Evolutionary conservation across 2,113 vertebrate genomes (phyloP).

Genomic region (Peucedramus taeniatus): DNA sequence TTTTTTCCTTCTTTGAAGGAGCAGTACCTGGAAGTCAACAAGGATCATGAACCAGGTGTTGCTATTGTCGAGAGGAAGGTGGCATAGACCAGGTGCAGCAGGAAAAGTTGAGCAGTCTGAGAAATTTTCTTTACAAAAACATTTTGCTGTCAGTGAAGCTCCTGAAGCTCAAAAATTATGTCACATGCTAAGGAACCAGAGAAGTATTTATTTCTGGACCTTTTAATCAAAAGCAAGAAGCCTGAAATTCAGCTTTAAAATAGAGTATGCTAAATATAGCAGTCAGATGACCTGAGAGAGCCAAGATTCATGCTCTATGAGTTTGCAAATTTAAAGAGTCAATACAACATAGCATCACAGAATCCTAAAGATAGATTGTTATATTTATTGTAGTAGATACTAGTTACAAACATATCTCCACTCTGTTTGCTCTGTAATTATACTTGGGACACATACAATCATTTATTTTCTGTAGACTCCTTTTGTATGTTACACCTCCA

Average conservation of each 20-base stretch:
- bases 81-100: background rate
- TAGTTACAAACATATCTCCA: slow-evolving; percentile 39
- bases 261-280: background rate
- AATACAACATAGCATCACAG: slow-evolving; percentile 12
- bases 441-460: background rate
- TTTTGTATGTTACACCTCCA: background rate
- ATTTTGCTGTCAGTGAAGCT: background rate
- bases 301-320: slow-evolving; percentile 1
- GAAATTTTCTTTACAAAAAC: background rate
- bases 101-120: background rate
- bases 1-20: background rate
- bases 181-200: background rate
- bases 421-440: slow-evolving; percentile 29
- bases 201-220: background rate
- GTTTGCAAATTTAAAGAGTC: slow-evolving; percentile 35
- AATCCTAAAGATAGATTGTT: slow-evolving; percentile 25
- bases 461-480: background rate
- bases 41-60: background rate
- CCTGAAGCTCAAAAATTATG: background rate
- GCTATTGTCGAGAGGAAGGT: background rate
- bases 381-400: background rate
- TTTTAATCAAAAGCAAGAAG: background rate
- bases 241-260: slow-evolving; percentile 13
- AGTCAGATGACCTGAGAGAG: background rate
- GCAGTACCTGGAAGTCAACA: background rate